A percentile compares a stretch with the other conserved stretches of the same genome.
phyloP scores from a whole-genome alignment of 2,113 vertebrate genomes.

The Labeo rohita region DNA sequence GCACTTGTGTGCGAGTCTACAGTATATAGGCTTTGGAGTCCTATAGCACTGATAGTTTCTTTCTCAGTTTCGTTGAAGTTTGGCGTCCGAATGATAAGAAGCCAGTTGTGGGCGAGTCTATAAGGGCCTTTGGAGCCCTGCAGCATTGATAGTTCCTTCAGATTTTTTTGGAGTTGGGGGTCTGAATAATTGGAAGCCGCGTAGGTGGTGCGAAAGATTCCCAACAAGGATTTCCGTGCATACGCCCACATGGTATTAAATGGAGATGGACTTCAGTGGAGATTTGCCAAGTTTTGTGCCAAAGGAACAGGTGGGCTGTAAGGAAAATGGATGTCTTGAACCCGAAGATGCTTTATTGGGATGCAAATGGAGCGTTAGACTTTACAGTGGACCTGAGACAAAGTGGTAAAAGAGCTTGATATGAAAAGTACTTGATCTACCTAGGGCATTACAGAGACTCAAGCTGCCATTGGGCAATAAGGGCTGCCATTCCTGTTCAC shows the following conservation, averaged over 20 bases:
- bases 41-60: neutral
- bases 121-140: neutral
- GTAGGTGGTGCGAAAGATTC: neutral
- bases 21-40: neutral
- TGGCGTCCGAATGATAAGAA: neutral
- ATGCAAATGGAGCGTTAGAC: constrained; percentile 36
- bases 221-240: neutral
- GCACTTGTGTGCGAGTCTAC: neutral
- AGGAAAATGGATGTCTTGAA: constrained; percentile 46
- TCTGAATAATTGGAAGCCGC: neutral
- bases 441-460: constrained; percentile 8
- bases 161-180: neutral
- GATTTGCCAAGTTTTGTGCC: constrained; percentile 70
- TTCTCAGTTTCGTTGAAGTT: neutral
- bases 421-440: constrained; percentile 26
- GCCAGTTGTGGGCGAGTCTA: neutral
- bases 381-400: constrained; percentile 3
- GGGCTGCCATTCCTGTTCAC: constrained; percentile 20
- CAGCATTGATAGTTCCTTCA: neutral
- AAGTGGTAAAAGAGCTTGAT: constrained; percentile 22
- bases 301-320: constrained; percentile 72
- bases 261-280: constrained; percentile 58
- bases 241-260: constrained; percentile 49
- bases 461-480: constrained; percentile 20
- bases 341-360: constrained; percentile 29